phyloP scores from a whole-genome alignment of 2,797 vertebrate genomes.

The Masticophis lateralis region DNA sequence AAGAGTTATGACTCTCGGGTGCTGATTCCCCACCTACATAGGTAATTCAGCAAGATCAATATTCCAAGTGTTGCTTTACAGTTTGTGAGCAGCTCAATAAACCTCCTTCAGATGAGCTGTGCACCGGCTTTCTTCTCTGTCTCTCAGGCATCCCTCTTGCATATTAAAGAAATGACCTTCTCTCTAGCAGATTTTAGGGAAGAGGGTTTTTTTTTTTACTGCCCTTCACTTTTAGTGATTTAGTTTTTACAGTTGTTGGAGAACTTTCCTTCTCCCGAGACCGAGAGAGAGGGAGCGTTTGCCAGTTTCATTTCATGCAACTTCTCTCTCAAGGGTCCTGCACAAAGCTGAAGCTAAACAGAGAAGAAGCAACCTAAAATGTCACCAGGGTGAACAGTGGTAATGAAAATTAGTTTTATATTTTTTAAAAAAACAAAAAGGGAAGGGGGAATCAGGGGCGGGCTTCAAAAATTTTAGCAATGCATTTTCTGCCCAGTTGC shows the following conservation, averaged over 20 bases:
- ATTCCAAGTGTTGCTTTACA: neutral
- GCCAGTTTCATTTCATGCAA: neutral
- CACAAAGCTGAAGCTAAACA: neutral
- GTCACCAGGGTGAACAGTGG: neutral
- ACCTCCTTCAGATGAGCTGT: neutral
- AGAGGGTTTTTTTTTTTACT: neutral
- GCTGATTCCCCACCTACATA: neutral
- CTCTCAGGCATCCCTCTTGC: neutral
- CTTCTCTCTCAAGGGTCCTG: neutral
- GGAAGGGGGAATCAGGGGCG: neutral
- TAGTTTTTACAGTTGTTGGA: neutral
- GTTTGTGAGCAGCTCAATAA: neutral
- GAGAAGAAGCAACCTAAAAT: neutral
- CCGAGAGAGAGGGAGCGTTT: neutral
- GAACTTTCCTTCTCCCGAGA: neutral
- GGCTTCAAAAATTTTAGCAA: too few relatives aligned
- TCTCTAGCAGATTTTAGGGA: neutral
- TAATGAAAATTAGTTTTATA: neutral
- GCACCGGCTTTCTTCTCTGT: neutral
- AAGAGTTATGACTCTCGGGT: neutral
- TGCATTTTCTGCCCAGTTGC: too few relatives aligned
- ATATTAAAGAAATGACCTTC: neutral
- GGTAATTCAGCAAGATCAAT: neutral
- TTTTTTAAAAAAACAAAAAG: neutral
- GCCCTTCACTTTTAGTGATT: neutral